phyloP scores from a whole-genome alignment of 2,797 vertebrate genomes.

The Acipenser ruthenus region DNA sequence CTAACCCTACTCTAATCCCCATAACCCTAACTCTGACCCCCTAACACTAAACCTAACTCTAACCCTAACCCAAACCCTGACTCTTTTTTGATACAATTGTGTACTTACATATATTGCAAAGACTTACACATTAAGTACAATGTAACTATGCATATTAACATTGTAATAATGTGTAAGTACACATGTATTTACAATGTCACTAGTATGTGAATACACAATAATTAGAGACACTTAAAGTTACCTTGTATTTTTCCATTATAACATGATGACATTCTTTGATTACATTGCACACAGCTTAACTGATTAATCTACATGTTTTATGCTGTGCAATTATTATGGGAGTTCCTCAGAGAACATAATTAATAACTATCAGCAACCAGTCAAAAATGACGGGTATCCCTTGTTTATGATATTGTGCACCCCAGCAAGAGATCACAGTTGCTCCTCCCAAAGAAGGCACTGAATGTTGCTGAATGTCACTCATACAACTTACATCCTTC shows the following conservation, averaged over 20 bases:
- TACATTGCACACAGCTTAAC: not conserved
- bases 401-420: conserved; percentile 26
- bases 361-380: conserved; percentile 33
- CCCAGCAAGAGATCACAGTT: conserved; percentile 48
- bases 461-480: conserved; percentile 52
- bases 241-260: not conserved
- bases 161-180: too few relatives aligned
- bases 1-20: too few relatives aligned
- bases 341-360: conserved; percentile 15
- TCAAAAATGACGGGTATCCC: conserved; percentile 44
- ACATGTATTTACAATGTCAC: too few relatives aligned
- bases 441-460: conserved; percentile 68
- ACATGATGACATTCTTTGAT: not conserved
- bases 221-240: not conserved
- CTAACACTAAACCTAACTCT: too few relatives aligned
- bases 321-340: conserved; percentile 20
- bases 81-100: too few relatives aligned
- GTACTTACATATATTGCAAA: too few relatives aligned
- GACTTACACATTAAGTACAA: too few relatives aligned
- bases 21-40: too few relatives aligned
- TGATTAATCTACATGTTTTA: conserved; percentile 7
- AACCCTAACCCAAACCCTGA: too few relatives aligned
- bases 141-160: too few relatives aligned
- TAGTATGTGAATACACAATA: too few relatives aligned
- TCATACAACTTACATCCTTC: conserved; percentile 34